Conservation (phyloP, 2,797 vertebrate species). For the Cirrhinus mrigala region DNA sequence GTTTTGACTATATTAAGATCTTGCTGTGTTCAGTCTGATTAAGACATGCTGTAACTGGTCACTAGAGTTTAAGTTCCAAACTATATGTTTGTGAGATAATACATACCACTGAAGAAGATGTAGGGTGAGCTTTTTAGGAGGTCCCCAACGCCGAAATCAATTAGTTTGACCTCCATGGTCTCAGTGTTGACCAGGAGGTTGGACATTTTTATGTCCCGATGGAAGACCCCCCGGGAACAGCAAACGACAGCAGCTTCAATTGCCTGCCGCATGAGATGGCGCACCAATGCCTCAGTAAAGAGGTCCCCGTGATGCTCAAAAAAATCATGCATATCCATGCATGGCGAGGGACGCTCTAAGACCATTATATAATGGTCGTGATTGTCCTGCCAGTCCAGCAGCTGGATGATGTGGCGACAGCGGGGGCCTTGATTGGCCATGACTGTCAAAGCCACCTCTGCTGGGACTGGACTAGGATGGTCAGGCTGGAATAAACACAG, state of each 20-base stretch:
- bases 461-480: too few relatives aligned
- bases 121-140: not conserved
- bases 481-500: too few relatives aligned
- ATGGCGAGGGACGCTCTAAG: not conserved
- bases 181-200: too few relatives aligned
- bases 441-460: too few relatives aligned
- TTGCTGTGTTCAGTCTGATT: not conserved
- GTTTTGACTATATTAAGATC: not conserved
- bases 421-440: not conserved
- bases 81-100: not conserved
- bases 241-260: too few relatives aligned
- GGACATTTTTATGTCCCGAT: not conserved
- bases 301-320: not conserved
- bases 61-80: not conserved
- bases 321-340: not conserved
- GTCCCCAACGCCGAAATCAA: not conserved
- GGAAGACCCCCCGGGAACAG: not conserved
- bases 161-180: not conserved
- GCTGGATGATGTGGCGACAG: not conserved
- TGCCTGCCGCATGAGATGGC: too few relatives aligned
- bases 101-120: not conserved
- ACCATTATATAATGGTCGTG: not conserved
- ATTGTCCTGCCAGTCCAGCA: not conserved
- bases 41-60: not conserved
- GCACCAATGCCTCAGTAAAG: too few relatives aligned